Conservation (phyloP, 2,888 invertebrate genomes). For the Eristalinus aeneus region DNA sequence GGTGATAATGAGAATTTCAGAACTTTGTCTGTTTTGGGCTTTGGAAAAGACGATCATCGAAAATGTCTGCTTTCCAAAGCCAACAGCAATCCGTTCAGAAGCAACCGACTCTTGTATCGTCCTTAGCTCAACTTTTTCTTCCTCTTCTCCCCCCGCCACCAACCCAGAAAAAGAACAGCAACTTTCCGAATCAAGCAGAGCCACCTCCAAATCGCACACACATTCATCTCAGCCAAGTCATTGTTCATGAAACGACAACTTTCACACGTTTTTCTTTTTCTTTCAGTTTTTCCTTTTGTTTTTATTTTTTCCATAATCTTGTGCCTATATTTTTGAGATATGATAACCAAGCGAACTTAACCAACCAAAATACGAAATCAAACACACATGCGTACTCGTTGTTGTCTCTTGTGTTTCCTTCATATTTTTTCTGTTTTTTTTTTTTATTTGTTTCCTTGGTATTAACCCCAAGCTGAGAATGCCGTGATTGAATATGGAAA, state of each 20-base stretch:
- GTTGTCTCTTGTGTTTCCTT: background rate
- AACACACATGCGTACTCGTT: conserved; percentile 5
- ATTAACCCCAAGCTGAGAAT: conserved; percentile 62
- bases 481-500: conserved; percentile 60
- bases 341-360: conserved; percentile 41
- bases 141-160: background rate
- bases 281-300: conserved; percentile 33
- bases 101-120: conserved; percentile 31
- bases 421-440: background rate
- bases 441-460: conserved; percentile 4
- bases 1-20: too few species aligned
- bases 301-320: conserved; percentile 2
- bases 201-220: conserved; percentile 31
- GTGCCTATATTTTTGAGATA: conserved; percentile 31
- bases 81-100: too few species aligned
- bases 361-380: conserved; percentile 16
- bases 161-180: background rate
- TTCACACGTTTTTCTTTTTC: background rate
- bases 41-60: too few species aligned
- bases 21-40: too few species aligned
- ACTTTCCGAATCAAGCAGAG: conserved; percentile 8
- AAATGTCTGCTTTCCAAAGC: too few species aligned
- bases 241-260: conserved; percentile 54
- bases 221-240: conserved; percentile 69
- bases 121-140: background rate